Percentiles rank a stretch among this genome's conserved stretches.
Conservation (phyloP, 2,113 vertebrate genomes). For the Tursiops truncatus region DNA sequence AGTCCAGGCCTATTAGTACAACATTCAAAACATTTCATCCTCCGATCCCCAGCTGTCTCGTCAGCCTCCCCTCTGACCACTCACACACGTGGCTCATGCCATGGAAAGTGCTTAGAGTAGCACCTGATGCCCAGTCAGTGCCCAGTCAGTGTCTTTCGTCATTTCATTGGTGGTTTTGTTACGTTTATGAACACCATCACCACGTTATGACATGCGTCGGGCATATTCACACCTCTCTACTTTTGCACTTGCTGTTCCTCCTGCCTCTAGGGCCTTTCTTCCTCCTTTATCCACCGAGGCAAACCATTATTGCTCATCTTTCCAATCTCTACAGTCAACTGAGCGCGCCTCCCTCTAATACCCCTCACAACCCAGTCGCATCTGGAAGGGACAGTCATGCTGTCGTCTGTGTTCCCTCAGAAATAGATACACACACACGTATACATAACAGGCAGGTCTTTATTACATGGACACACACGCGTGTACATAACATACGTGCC, state of each 20-base stretch:
- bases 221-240: neutral
- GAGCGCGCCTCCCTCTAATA: neutral
- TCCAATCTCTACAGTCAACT: neutral
- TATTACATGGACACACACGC: neutral
- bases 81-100: neutral
- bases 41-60: neutral
- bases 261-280: neutral
- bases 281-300: neutral
- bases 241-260: neutral
- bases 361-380: neutral
- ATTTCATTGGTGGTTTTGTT: neutral
- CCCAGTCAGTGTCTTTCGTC: neutral
- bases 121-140: neutral
- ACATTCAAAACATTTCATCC: neutral
- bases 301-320: neutral
- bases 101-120: neutral
- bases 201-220: rapidly evolving
- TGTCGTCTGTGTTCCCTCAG: neutral
- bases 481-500: neutral
- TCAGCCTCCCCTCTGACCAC: neutral
- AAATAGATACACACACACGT: rapidly evolving
- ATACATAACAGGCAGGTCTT: neutral
- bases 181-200: neutral
- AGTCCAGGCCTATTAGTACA: neutral
- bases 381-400: neutral